Evolutionary conservation across 2,113 vertebrate genomes (phyloP), one percentile per base, ranked within the genome.

Genomic region (Dascyllus trimaculatus): DNA sequence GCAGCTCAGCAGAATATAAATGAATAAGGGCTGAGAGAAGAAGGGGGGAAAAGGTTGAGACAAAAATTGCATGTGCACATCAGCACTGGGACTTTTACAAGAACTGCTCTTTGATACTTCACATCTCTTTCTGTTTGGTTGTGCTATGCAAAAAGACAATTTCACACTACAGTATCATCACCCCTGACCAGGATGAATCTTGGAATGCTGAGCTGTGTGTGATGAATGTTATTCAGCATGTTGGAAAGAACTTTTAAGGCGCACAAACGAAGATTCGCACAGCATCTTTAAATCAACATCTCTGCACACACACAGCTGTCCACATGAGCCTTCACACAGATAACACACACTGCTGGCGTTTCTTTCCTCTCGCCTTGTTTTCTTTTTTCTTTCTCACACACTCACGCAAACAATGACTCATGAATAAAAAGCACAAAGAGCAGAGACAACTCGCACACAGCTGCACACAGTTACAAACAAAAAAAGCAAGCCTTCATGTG

Each of bases 1-100:
- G 85, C 72, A 73, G 89, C 88, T 91, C 89, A 91, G 89, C 81
- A 82, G 85, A 92, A 87, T 91, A 87, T 88, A 87, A 92, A 92
- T 86, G 85, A 85, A 86, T 62, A 82, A 69, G 63, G 51, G 57
- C 61, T 75, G 73, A 56, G 67, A 75, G 71, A 59, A 43, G 60
- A 45, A 71, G 68, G 61, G 68, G 61, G 62, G 53, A 86, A 84
- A 82, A 62, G 80, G 59, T 78, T 5, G 48, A 46, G 77, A 74
- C 81, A 81, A 69, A 86, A 81, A 60, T 17, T 78, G 82, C 71
- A 78, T 52, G 69, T 75, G 80, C 65, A 43, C 76, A 75, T 74
- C 51, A 80, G 76, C 67, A 49, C 2, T 26, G 40, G 62, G 63
- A 74, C 70, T 76, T 68, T 81, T 56, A 72, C 68, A 63, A 32